phyloP scores from a whole-genome alignment of 2,797 vertebrate species.

The Danio albolineatus region DNA sequence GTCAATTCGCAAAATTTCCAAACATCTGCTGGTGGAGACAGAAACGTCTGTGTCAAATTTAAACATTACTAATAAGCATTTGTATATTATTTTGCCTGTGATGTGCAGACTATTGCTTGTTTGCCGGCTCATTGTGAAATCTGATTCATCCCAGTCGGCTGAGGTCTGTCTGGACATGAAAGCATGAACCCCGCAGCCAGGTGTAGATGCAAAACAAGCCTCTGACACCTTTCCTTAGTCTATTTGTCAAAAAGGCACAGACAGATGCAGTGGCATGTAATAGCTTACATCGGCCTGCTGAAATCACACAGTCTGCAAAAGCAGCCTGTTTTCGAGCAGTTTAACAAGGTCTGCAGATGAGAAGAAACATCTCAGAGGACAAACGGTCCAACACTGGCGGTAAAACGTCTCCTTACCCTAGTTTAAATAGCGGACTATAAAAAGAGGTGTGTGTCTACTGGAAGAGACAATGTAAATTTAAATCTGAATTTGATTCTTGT shows the following conservation, averaged over 20 bases:
- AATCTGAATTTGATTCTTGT: constrained; percentile 71
- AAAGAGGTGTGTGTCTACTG: constrained; percentile 68
- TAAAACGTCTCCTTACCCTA: constrained; percentile 71
- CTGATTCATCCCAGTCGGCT: constrained; percentile 44
- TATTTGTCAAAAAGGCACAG: constrained; percentile 55
- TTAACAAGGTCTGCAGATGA: constrained; percentile 71
- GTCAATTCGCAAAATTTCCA: neutral
- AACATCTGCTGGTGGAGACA: constrained; percentile 2
- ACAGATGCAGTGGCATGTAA: constrained; percentile 73
- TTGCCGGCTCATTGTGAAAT: constrained; percentile 67
- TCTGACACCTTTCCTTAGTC: constrained; percentile 29
- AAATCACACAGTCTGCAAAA: constrained; percentile 70
- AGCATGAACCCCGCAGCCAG: constrained; percentile 55
- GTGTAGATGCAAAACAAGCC: constrained; percentile 60
- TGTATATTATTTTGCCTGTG: constrained; percentile 56
- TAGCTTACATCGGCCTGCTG: constrained; percentile 70
- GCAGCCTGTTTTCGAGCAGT: constrained; percentile 68
- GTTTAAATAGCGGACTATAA: constrained; percentile 70
- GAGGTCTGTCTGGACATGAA: constrained; percentile 66
- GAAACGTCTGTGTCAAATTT: neutral
- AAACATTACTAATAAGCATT: constrained; percentile 1
- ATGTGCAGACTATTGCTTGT: constrained; percentile 61
- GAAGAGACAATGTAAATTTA: constrained; percentile 68
- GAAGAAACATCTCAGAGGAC: constrained; percentile 66
- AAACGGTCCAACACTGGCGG: constrained; percentile 75